phyloP scores from a whole-genome alignment of 2,797 vertebrate species.

The Chelidonichthys spinosus region DNA sequence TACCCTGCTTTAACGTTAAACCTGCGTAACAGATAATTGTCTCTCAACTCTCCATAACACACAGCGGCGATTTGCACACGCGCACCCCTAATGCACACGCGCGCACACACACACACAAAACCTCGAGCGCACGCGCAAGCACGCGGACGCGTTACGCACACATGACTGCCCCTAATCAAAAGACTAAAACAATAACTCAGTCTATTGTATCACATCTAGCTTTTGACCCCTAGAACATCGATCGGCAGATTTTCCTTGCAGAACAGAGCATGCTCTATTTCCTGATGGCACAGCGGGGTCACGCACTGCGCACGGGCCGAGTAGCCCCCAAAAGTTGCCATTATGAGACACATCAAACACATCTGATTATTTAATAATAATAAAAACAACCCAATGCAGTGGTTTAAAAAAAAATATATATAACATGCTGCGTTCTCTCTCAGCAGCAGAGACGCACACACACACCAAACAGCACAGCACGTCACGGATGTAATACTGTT shows the following conservation, averaged over 20 bases:
- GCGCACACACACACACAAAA: slow-evolving; percentile 23
- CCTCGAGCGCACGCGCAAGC: slow-evolving; percentile 38
- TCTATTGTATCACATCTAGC: slow-evolving; percentile 81
- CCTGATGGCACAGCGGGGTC: slow-evolving; percentile 69
- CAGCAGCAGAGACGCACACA: slow-evolving; percentile 25
- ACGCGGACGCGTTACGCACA: slow-evolving; percentile 71
- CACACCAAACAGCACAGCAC: slow-evolving; percentile 13
- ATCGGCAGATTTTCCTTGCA: slow-evolving; percentile 70
- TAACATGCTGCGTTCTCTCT: not conserved
- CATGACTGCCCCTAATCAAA: slow-evolving; percentile 81
- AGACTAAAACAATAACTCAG: slow-evolving; percentile 82
- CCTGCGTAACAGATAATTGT: slow-evolving; percentile 79
- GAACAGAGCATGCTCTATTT: slow-evolving; percentile 73
- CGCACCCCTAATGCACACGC: not conserved
- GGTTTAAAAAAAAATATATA: not conserved
- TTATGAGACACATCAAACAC: slow-evolving; percentile 33
- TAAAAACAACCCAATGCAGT: slow-evolving; percentile 10
- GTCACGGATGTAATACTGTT: slow-evolving; percentile 40
- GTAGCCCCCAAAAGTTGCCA: slow-evolving; percentile 44
- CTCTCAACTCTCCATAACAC: slow-evolving; percentile 64
- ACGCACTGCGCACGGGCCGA: slow-evolving; percentile 40
- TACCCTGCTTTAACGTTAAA: slow-evolving; percentile 78
- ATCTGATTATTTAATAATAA: not conserved
- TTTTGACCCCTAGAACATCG: slow-evolving; percentile 80
- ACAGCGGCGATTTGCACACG: slow-evolving; percentile 55